These are phyloP conservation scores for Aleiodes testaceus DNA, from an alignment of 2,888 invertebrate species.

Conservation along the genomic window DNA sequence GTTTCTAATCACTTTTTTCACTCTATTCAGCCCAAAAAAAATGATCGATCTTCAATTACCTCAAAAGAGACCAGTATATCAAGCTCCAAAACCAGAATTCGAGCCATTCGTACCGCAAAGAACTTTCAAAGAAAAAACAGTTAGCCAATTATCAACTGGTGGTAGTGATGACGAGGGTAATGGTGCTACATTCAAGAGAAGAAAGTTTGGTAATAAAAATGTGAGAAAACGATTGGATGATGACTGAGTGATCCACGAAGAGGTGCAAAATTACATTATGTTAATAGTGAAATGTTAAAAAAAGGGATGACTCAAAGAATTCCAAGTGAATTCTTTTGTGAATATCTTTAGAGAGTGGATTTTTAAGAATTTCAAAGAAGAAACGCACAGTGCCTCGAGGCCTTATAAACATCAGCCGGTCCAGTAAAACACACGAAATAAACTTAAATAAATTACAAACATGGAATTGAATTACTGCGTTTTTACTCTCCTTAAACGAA, in stretches of 20 bases:
- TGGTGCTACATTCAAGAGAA: slow-evolving; percentile 78
- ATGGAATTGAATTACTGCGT: not conserved
- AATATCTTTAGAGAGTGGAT: too few relatives aligned
- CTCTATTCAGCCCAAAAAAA: slow-evolving; percentile 73
- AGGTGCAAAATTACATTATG: not conserved
- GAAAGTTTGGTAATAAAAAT: slow-evolving; percentile 80
- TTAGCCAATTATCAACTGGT: slow-evolving; percentile 75
- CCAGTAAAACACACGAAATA: too few relatives aligned
- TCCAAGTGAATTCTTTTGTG: too few relatives aligned
- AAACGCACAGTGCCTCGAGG: too few relatives aligned
- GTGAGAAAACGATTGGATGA: slow-evolving; percentile 79
- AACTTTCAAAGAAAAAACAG: slow-evolving; percentile 78
- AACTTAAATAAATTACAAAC: not conserved
- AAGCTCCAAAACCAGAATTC: slow-evolving; percentile 71
- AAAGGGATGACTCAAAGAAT: too few relatives aligned
- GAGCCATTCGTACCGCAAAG: slow-evolving; percentile 74
- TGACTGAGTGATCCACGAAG: slow-evolving; percentile 71
- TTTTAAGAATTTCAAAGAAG: too few relatives aligned
- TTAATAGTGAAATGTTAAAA: too few relatives aligned
- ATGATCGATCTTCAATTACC: slow-evolving; percentile 84
- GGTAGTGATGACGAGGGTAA: slow-evolving; percentile 72
- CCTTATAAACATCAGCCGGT: too few relatives aligned
- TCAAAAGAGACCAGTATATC: slow-evolving; percentile 64
- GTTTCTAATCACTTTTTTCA: slow-evolving; percentile 23
- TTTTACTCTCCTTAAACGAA: not conserved